Percentiles rank a stretch among this genome's conserved stretches.
Conservation (phyloP, 1,140 invertebrate genomes). For the Bombus vancouverensis region DNA sequence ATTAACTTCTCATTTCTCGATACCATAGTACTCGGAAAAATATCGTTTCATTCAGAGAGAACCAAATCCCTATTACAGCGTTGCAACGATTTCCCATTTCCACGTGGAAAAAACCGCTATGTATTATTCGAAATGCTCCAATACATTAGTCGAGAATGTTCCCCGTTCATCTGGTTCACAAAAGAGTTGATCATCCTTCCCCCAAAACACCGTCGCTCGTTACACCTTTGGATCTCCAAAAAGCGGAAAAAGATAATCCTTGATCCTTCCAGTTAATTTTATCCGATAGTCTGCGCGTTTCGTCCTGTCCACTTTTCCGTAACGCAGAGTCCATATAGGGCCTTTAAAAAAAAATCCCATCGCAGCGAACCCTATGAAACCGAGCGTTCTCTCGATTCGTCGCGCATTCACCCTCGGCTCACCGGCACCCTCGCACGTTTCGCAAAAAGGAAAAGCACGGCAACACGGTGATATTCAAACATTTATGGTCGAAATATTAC, state of each 20-base stretch:
- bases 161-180: neutral
- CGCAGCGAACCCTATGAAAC: neutral
- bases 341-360: neutral
- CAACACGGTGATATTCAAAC: slow-evolving; percentile 56
- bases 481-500: slow-evolving; percentile 69
- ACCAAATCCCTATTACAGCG: neutral
- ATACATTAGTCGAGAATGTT: neutral
- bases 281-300: neutral
- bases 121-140: neutral
- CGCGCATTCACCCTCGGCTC: neutral
- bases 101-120: neutral
- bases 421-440: neutral
- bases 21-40: too few relatives aligned
- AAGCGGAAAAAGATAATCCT: neutral
- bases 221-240: neutral
- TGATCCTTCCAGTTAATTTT: slow-evolving; percentile 5
- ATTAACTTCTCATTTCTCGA: too few relatives aligned
- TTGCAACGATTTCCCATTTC: neutral
- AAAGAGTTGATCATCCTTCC: neutral
- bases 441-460: neutral
- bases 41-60: too few relatives aligned
- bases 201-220: neutral
- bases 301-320: too few relatives aligned
- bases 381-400: neutral
- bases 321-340: too few relatives aligned